These are phyloP conservation scores for Cheilosia vulpina DNA, from an alignment of 2,888 invertebrate species.

Conservation along the genomic window DNA sequence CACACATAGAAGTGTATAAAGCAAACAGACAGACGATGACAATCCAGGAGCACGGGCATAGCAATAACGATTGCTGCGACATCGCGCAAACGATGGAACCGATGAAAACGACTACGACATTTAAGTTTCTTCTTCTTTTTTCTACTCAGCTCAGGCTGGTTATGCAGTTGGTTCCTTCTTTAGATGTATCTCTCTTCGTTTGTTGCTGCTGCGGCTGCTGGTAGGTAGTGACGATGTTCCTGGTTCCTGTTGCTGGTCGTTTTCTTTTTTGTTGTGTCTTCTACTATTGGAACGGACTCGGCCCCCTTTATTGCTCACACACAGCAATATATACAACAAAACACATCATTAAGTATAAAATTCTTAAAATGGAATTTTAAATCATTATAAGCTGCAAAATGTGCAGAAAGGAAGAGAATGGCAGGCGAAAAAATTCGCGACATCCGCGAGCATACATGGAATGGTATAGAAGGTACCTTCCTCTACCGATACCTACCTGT, in stretches of 20 bases:
- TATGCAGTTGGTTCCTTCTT: slow-evolving; percentile 68
- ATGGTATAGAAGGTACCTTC: slow-evolving; percentile 5
- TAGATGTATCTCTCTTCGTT: slow-evolving; percentile 47
- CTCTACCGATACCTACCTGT: not conserved
- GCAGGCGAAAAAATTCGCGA: slow-evolving; percentile 58
- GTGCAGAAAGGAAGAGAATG: slow-evolving; percentile 69
- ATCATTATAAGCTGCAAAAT: slow-evolving; percentile 79
- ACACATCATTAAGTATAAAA: slow-evolving; percentile 84
- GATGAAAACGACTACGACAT: slow-evolving; percentile 51
- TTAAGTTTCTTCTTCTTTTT: slow-evolving; percentile 33
- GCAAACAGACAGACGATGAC: slow-evolving; percentile 40
- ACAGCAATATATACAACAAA: slow-evolving; percentile 81
- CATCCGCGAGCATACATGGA: slow-evolving; percentile 54
- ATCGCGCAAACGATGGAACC: slow-evolving; percentile 60
- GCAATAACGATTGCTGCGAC: slow-evolving; percentile 60
- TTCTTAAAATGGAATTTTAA: slow-evolving; percentile 84
- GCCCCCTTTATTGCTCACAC: slow-evolving; percentile 66
- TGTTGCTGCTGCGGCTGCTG: slow-evolving; percentile 19
- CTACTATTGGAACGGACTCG: slow-evolving; percentile 41
- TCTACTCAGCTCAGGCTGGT: slow-evolving; percentile 42
- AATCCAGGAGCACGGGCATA: slow-evolving; percentile 37
- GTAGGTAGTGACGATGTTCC: slow-evolving; percentile 46
- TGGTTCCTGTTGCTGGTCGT: slow-evolving; percentile 62
- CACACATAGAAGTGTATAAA: slow-evolving; percentile 46
- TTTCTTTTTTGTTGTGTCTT: slow-evolving; percentile 12